Evolutionary conservation across 2,113 vertebrate species (phyloP).

Genomic region (Corythoichthys haematopterus): DNA sequence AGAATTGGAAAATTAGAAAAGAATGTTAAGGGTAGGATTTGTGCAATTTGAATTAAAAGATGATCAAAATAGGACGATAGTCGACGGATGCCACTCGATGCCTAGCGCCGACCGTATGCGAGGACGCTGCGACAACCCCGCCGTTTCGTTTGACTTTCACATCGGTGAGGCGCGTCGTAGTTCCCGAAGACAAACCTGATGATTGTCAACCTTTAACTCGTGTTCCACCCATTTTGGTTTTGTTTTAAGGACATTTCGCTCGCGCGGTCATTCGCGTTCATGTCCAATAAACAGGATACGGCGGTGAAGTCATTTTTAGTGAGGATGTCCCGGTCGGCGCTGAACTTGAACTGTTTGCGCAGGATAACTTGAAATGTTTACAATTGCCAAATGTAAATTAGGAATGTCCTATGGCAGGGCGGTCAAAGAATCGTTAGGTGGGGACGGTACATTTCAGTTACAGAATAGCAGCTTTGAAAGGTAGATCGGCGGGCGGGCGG

Average conservation of each 20-base stretch:
- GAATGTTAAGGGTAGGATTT: too few species aligned
- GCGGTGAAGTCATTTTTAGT: constrained; percentile 22
- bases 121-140: constrained; percentile 13
- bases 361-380: constrained; percentile 34
- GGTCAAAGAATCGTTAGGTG: constrained; percentile 15
- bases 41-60: too few species aligned
- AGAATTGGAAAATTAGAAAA: too few species aligned
- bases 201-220: constrained; percentile 52
- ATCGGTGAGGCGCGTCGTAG: constrained; percentile 57
- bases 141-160: constrained; percentile 23
- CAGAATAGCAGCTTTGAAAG: constrained; percentile 28
- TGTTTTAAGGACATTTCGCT: constrained; percentile 36
- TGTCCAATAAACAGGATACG: constrained; percentile 19
- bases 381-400: constrained; percentile 18
- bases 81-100: too few species aligned
- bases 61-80: too few species aligned
- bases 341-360: constrained; percentile 43
- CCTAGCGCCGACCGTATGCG: not conserved
- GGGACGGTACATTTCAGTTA: constrained; percentile 12
- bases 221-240: constrained; percentile 19
- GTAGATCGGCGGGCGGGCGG: not conserved
- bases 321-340: constrained; percentile 38
- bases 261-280: constrained; percentile 24
- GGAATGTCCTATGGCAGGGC: constrained; percentile 7
- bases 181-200: constrained; percentile 58